Base-by-base conservation (phyloP, 2,888 invertebrate genomes). In the Masnerella sp. region DNA sequence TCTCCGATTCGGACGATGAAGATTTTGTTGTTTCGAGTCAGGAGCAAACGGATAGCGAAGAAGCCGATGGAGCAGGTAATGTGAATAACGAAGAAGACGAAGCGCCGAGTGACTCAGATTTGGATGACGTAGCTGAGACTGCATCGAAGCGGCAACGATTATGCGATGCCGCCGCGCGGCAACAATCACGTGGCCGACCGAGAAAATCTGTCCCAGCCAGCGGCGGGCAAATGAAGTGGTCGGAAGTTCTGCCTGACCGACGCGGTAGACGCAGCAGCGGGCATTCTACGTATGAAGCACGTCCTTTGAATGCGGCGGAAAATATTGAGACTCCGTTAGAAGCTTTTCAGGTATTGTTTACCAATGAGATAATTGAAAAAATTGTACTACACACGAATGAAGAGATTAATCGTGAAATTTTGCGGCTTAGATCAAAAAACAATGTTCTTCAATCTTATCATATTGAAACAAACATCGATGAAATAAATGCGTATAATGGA, bases 21-120 rank as follows among this genome's bases (percentile, higher is more conserved):
- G 40, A 61, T 9, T 61, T 61, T 17, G 15, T 61, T n/a, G 9
- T 61, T 5, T 61, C 49, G 1, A 17, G 15, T 5, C 30, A 62
- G 43, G 64, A 64, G n/a, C 0, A 52, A 25, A 36, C 28, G 14
- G 43, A 42, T 11, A 43, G 12, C n/a, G 18, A 11, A 28, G 42
- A 28, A 1, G 58, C 34, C 11, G 32, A 58, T 58, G 2, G 11
- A 12, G 28, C 14, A 43, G 8, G 43, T 17, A 43, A 17, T 32
- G 30, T 9, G 12, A n/a, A 42, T 8, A 14, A 42, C n/a, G 7
- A 17, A 14, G 20, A 42, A 2, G n/a, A 30, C 30, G 30, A 5
- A 38, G 54, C 15, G 11, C 28, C 38, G 17, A 30, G 42, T n/a
- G 32, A 56, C 7, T 25, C 43, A 43, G 43, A 8, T 43, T 42